Evolutionary conservation across 2,888 invertebrate genomes (phyloP), one percentile per base, ranked within the genome.

Genomic region (Auanema sp.): DNA sequence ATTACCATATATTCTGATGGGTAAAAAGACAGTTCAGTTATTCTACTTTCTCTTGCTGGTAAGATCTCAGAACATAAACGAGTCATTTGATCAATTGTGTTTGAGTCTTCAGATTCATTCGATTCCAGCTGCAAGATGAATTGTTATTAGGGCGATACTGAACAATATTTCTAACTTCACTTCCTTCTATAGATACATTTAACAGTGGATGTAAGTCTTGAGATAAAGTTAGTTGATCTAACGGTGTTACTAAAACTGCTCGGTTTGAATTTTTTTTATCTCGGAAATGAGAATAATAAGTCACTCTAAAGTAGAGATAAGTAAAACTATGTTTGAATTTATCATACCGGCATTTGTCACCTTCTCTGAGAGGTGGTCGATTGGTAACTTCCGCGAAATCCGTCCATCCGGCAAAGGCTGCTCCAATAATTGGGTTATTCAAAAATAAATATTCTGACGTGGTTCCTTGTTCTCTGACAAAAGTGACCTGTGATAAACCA

Each of bases 351-450:
- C 64, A 65, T 47, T 55, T 65, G 14, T 52, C 42, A 12, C 52
- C 65, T 43, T 65, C 62, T 23, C 60, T 58, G 0, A 70, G 66
- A 8, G 75, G 71, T 2, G 58, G 50, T 11, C 72, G 72, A 14
- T 63, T 63, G 3, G 33, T 3, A 33, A 33, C 33, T 11, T 68
- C 62, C 33, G 72, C 71, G 16, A 73, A 40, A 58, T 77, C 77
- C 5, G 70, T 75, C 64, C 72, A 68, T 25, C 72, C 74, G 16
- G 74, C 62, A 33, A 76, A 77, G 12, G 72, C 73, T 23, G 51
- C 56, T n/a, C 62, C 59, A 47, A 62, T 68, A 66, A 62, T 3
- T 58, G 42, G 10, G 42, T 52, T 21, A 18, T 24, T 40, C 11
- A 58, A 58, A 5, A 54, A 18, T 6, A 24, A 4, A 11, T 6